These are phyloP conservation scores for Luffia ferchaultella DNA, from an alignment of 2,888 invertebrate species.

Conservation along the genomic window DNA sequence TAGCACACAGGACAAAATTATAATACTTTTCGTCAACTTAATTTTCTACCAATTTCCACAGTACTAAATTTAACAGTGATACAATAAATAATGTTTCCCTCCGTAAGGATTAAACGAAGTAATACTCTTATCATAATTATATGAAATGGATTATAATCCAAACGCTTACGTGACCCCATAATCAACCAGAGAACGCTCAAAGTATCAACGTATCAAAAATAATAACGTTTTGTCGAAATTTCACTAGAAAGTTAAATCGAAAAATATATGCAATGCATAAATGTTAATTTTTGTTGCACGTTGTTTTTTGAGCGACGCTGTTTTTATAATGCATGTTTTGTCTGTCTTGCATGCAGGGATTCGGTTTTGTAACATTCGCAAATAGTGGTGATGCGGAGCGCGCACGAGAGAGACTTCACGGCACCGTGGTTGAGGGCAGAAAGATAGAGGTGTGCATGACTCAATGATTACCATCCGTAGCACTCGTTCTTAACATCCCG, in stretches of 20 bases:
- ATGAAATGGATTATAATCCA: conserved; percentile 16
- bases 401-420: conserved; percentile 99
- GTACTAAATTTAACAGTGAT: background rate
- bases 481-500: conserved; percentile 71
- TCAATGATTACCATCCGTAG: conserved; percentile 69
- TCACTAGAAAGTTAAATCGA: conserved; percentile 56
- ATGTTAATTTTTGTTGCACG: conserved; percentile 79
- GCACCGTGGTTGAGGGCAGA: conserved; percentile 99
- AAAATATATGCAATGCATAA: conserved; percentile 69
- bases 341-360: conserved; percentile 99
- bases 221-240: conserved; percentile 56
- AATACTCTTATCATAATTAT: background rate
- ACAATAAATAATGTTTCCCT: background rate
- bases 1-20: conserved; percentile 29
- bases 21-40: background rate
- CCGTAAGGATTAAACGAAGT: background rate
- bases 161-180: conserved; percentile 63
- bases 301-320: conserved; percentile 81
- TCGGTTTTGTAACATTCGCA: conserved; percentile 99
- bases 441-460: conserved; percentile 99
- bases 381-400: conserved; percentile 99
- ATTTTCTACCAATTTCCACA: background rate
- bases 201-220: conserved; percentile 60
- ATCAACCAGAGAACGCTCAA: conserved; percentile 62
- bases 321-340: conserved; percentile 91